These are phyloP conservation scores for Cordilura impudica DNA, from an alignment of 2,888 invertebrate species.

Conservation along the genomic window DNA sequence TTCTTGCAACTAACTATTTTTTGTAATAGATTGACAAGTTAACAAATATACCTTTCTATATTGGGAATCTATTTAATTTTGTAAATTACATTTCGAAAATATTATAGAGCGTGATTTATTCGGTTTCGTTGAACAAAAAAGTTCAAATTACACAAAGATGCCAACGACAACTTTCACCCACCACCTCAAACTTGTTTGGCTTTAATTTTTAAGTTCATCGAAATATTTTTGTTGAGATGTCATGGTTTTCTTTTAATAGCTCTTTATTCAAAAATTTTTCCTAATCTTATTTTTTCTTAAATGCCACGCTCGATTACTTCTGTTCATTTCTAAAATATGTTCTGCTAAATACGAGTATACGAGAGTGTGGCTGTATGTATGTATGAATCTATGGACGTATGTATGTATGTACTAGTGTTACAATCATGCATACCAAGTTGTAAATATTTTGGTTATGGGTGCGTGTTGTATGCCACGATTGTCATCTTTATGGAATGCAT, in stretches of 20 bases:
- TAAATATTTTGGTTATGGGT: constrained; percentile 50
- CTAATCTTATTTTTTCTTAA: constrained; percentile 36
- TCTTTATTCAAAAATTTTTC: constrained; percentile 3
- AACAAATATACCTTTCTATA: no score
- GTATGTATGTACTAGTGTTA: no score
- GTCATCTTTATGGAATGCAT: constrained; percentile 58
- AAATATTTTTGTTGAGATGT: constrained; percentile 9
- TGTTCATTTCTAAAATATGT: not conserved
- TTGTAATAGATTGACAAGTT: no score
- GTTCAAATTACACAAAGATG: not conserved
- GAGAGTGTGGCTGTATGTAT: no score
- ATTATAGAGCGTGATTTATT: no score
- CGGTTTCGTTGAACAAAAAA: no score
- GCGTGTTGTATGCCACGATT: constrained; percentile 59
- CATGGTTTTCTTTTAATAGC: constrained; percentile 18
- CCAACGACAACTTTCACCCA: not conserved
- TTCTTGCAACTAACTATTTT: no score
- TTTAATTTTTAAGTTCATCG: not conserved
- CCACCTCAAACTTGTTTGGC: not conserved
- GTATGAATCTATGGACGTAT: no score
- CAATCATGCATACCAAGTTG: not conserved
- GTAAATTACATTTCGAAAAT: no score
- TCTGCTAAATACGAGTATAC: no score
- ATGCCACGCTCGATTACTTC: constrained; percentile 33
- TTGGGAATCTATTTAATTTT: no score